Percentiles rank a stretch among this genome's conserved stretches.
Evolutionary conservation across 2,797 vertebrate genomes (phyloP).

Genomic region (Poecilia wingei): DNA sequence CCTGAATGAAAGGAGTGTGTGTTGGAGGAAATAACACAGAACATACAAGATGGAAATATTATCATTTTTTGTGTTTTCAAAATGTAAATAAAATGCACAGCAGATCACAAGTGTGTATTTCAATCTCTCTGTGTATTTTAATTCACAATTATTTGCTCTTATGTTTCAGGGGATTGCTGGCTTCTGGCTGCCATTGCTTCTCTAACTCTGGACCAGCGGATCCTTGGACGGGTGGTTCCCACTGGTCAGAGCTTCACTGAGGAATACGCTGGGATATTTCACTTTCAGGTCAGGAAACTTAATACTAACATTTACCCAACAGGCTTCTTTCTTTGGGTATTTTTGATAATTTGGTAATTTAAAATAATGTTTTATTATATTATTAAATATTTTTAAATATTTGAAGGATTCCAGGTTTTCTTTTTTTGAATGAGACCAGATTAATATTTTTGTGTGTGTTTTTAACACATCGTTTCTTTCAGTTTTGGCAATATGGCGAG

Average conservation of each 20-base stretch:
- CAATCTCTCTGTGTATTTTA: not conserved
- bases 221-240: constrained; percentile 80
- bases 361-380: not conserved
- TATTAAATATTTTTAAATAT: no score
- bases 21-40: no score
- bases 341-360: not conserved
- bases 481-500: constrained; percentile 92
- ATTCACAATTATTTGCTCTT: constrained; percentile 1
- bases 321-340: not conserved
- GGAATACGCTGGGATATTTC: constrained; percentile 83
- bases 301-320: not conserved
- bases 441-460: not conserved
- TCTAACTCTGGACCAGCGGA: constrained; percentile 78
- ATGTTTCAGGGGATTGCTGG: constrained; percentile 82
- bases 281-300: constrained; percentile 75
- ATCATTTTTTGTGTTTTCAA: no score
- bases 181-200: constrained; percentile 84
- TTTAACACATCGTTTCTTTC: constrained; percentile 4
- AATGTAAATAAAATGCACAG: no score
- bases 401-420: not conserved
- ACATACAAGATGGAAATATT: no score
- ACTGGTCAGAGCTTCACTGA: constrained; percentile 76
- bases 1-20: no score
- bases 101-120: not conserved
- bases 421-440: not conserved